Evolutionary conservation across 2,113 vertebrate genomes (phyloP).

Genomic region (Hypocryptadius cinnamomeus): DNA sequence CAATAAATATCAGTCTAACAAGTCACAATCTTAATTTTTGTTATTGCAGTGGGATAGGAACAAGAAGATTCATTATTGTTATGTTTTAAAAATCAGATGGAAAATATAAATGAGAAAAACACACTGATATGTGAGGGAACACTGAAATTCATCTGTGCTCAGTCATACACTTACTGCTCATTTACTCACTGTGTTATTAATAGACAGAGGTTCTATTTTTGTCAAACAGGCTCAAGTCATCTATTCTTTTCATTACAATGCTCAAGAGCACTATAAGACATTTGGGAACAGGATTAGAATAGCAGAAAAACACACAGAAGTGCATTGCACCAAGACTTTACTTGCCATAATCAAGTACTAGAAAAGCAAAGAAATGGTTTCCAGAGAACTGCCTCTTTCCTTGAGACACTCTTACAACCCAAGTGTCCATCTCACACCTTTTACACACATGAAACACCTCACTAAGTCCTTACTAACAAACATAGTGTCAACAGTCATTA

Average conservation of each 20-base stretch:
- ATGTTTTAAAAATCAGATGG: neutral
- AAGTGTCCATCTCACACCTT: neutral
- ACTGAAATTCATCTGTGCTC: neutral
- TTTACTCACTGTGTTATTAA: conserved; percentile 26
- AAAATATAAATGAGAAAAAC: neutral
- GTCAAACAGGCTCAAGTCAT: neutral
- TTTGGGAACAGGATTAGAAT: neutral
- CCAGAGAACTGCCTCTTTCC: neutral
- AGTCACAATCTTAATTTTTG: neutral
- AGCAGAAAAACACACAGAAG: neutral
- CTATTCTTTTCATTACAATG: conserved; percentile 3
- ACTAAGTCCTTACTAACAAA: neutral
- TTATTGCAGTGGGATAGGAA: neutral
- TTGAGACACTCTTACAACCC: neutral
- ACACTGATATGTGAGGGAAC: neutral
- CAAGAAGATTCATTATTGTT: neutral
- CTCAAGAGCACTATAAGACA: neutral
- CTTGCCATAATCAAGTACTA: neutral
- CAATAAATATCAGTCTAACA: neutral
- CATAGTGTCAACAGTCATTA: neutral
- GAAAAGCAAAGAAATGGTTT: neutral
- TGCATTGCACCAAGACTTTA: neutral
- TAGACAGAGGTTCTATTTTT: conserved; percentile 1
- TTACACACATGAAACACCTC: neutral
- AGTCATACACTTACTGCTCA: neutral